Conservation (phyloP, 1,140 invertebrate species). For the Drosophila subobscura region DNA sequence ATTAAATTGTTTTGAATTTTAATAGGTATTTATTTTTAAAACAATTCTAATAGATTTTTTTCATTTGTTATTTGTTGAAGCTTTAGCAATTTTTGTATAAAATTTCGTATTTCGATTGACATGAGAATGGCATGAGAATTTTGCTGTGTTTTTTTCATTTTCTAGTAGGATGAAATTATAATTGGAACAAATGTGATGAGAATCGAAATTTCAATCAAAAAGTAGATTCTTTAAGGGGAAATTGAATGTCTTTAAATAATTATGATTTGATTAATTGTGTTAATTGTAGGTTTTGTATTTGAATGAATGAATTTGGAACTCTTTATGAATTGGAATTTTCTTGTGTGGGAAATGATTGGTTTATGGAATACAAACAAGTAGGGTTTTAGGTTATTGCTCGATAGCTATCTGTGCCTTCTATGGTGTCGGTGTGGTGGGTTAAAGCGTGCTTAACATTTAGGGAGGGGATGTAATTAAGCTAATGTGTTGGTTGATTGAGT, state of each 20-base stretch:
- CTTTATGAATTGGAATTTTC: conserved; percentile 6
- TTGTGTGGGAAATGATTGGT: conserved; percentile 20
- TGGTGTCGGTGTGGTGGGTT: conserved; percentile 17
- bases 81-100: conserved; percentile 52
- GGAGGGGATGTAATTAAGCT: conserved; percentile 4
- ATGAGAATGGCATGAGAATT: conserved; percentile 75
- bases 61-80: conserved; percentile 49
- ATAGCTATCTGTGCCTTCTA: conserved; percentile 22
- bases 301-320: neutral
- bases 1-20: conserved; percentile 1
- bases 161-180: conserved; percentile 12
- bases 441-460: conserved; percentile 34
- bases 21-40: conserved; percentile 19
- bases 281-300: conserved; percentile 5
- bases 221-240: neutral
- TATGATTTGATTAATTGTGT: neutral
- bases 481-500: conserved; percentile 8
- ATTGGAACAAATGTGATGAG: conserved; percentile 25
- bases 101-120: conserved; percentile 54
- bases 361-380: conserved; percentile 28
- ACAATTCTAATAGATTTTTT: conserved; percentile 18
- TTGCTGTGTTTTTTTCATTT: conserved; percentile 53
- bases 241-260: neutral
- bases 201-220: conserved; percentile 23
- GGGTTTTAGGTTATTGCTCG: conserved; percentile 2